Base-by-base conservation (phyloP, 2,888 invertebrate species). In the Meta bourneti region DNA sequence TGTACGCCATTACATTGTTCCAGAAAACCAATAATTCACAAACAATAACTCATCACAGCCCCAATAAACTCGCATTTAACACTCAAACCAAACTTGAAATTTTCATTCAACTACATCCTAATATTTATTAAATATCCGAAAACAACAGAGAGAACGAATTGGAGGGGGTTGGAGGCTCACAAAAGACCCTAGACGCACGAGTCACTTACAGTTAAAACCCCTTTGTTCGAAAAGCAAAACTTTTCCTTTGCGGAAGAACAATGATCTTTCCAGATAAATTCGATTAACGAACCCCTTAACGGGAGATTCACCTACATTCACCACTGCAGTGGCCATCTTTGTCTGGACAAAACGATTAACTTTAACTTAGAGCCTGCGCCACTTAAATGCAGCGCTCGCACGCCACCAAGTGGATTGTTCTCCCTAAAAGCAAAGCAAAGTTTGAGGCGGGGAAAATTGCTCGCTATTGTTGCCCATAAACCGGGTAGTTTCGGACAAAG, bases 221-320 rank as follows among this genome's bases (percentile, higher is more conserved):
- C 34, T 83, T 83, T 83, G 83, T 83, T 52, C 52, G 74, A 49
- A 77, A 49, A 81, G 9, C 49, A 72, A 72, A 83, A 83, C 83
- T 85, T 85, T 85, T 69, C 77, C 48, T 61, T 11, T 6, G 11
- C n/a, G 8, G 48, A 61, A 20, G 69, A 77, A 69, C 85, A 54
- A 16, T 61, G 85, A 75, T 80, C 80, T 52, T 49, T 61, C 54
- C 77, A 61, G 69, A 85, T 85, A 75, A 85, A 85, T 85, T 85
- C 75, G 85, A 85, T 85, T 85, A 85, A 75, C 8, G 75, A 19
- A 48, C 71, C 48, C 83, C 83, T 74, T 83, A 61, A 72, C 74
- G 83, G n/a, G 11, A n/a, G 69, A 7, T 11, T 34, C 11, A 61
- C 16, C 13, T 61, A 61, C 75, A 85, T 77, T 34, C 34, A 75